A percentile compares a stretch with the other conserved stretches of the same genome.
Conservation (phyloP, 2,797 vertebrate genomes). For the Molothrus aeneus region DNA sequence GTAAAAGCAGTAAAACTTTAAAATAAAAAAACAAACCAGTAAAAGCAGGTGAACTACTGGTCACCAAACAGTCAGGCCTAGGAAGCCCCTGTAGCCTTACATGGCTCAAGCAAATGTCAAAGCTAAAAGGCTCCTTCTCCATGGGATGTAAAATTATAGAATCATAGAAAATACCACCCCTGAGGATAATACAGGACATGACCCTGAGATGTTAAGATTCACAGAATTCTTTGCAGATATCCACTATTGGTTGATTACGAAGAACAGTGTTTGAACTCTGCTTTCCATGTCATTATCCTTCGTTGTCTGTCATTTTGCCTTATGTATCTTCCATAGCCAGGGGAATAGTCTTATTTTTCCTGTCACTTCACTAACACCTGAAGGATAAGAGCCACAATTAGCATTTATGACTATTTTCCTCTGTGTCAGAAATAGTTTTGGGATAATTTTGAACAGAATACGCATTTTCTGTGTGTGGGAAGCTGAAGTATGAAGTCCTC, state of each 20-base stretch:
- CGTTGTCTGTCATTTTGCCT: neutral
- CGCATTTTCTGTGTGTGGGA: neutral
- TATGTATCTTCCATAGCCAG: neutral
- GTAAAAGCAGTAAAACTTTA: neutral
- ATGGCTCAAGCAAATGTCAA: neutral
- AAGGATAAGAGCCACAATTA: neutral
- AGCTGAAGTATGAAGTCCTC: neutral
- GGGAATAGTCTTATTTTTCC: neutral
- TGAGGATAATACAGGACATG: neutral
- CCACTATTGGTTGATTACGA: neutral
- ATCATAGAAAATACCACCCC: neutral
- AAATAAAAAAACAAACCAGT: neutral
- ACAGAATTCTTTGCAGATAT: neutral
- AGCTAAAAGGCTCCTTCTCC: neutral
- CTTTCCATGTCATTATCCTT: neutral
- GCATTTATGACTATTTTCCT: neutral
- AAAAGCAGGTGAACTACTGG: neutral
- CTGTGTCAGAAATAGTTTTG: neutral
- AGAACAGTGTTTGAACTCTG: neutral
- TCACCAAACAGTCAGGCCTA: neutral
- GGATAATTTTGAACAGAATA: neutral
- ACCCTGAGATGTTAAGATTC: neutral
- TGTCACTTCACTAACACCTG: slow-evolving; percentile 36
- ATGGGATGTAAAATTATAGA: neutral
- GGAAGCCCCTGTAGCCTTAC: neutral